Percentiles rank a stretch among this genome's conserved stretches.
Conservation (phyloP, 2,113 vertebrate genomes). For the Mobula hypostoma region DNA sequence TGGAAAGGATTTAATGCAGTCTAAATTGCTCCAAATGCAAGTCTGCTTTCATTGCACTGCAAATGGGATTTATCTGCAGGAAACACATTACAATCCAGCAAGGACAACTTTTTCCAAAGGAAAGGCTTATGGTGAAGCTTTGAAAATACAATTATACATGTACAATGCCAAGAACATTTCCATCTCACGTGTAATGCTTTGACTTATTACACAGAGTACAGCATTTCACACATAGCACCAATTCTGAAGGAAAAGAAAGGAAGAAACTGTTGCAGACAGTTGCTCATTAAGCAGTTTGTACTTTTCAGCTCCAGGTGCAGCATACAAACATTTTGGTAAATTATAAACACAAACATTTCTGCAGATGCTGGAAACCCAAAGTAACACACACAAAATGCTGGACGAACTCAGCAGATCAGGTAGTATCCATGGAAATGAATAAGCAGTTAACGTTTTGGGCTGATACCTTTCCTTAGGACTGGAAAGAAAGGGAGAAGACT, state of each 20-base stretch:
- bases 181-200: not conserved
- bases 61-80: not conserved
- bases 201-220: not conserved
- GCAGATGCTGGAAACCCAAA: too few relatives aligned
- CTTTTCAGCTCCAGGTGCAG: not conserved
- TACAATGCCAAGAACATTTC: not conserved
- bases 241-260: not conserved
- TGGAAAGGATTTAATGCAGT: not conserved
- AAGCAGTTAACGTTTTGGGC: too few relatives aligned
- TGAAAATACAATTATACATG: not conserved
- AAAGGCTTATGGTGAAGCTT: not conserved
- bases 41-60: not conserved
- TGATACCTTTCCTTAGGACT: too few relatives aligned
- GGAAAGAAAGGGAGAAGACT: too few relatives aligned
- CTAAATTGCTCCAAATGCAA: not conserved
- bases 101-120: not conserved
- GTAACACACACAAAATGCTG: too few relatives aligned
- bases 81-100: not conserved
- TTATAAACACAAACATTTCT: not conserved
- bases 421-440: too few relatives aligned
- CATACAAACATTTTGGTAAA: not conserved
- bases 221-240: not conserved
- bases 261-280: not conserved
- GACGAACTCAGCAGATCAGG: too few relatives aligned
- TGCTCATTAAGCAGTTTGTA: not conserved